Base-by-base conservation (phyloP, 2,113 vertebrate genomes). In the Grammomys dolichurus region DNA sequence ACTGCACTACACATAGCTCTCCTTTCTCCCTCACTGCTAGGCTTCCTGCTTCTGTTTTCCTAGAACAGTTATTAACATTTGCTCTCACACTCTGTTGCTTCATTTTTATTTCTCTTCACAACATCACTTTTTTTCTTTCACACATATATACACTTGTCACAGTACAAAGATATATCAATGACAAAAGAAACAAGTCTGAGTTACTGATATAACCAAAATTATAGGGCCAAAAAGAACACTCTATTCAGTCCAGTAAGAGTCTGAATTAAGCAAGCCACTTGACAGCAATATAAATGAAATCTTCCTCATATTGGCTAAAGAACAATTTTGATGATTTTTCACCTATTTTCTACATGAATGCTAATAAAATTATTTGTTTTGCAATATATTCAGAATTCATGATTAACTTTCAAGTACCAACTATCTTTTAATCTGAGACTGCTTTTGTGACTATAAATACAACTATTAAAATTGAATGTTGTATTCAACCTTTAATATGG, bases 241-340 rank as follows among this genome's bases (percentile, higher is more conserved):
- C 65, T 95, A 13, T 40, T 93, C 31, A 75, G 16, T 60, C 87
- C 73, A 88, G 9, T 75, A 76, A 26, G n/a, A 87, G 22, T 81
- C 72, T 95, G n/a, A 88, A 19, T 76, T 80, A 7, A 84, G 13
- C 36, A 70, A 82, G 7, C 36, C 8, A 51, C 75, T 95, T 96
- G 43, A 77, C 26, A 89, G 77, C 56, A 73, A 58, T 87, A 3
- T 43, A 95, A 82, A 82, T 81, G 28, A 86, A 72, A 92, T 95
- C 3, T 76, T 17, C 51, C 48, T 28, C 51, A 58, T 17, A 5
- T 54, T 84, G 36, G 31, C 3, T 10, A 81, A 87, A 93, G 51
- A 87, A 11, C 17, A 48, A 4, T 77, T 93, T 63, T 70, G 14
- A 58, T 93, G 58, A n/a, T 95, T 92, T 73, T 73, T 36, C 5